Percentiles rank a stretch among this genome's conserved stretches.
Conservation (phyloP, 2,888 invertebrate genomes). For the Cerastoderma edule region DNA sequence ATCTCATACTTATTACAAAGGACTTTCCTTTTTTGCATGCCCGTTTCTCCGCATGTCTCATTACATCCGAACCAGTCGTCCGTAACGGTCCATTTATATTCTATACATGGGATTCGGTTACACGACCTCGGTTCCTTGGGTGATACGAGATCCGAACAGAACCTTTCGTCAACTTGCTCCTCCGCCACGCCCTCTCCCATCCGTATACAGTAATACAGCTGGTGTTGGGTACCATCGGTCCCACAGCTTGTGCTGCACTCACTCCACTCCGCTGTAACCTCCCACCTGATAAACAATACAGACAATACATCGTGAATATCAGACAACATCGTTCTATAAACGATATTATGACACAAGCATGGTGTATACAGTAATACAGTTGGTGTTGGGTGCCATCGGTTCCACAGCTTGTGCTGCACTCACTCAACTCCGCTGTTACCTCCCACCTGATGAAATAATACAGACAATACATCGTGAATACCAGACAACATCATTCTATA, state of each 20-base stretch:
- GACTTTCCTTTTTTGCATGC: constrained; percentile 36
- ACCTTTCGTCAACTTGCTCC: constrained; percentile 38
- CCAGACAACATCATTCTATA: constrained; percentile 61
- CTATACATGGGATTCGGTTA: constrained; percentile 52
- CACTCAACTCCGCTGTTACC: constrained; percentile 40
- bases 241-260: constrained; percentile 65
- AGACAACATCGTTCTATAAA: too few relatives aligned
- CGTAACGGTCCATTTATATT: constrained; percentile 44
- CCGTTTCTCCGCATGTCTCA: constrained; percentile 58
- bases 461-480: too few relatives aligned
- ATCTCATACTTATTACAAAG: constrained; percentile 33
- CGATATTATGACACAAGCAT: too few relatives aligned
- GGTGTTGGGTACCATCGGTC: constrained; percentile 50
- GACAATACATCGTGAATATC: too few relatives aligned
- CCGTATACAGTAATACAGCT: constrained; percentile 51
- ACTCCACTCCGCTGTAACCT: constrained; percentile 67
- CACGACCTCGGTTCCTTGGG: constrained; percentile 59
- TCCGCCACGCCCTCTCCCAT: constrained; percentile 24
- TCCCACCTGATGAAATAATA: too few relatives aligned
- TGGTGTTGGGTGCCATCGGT: constrained; percentile 30
- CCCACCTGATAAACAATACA: too few relatives aligned
- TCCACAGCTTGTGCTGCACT: constrained; percentile 57
- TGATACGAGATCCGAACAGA: constrained; percentile 51
- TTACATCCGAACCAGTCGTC: constrained; percentile 54
- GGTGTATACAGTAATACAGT: constrained; percentile 54